A percentile compares a stretch with the other conserved stretches of the same genome.
Evolutionary conservation across 2,797 vertebrate genomes (phyloP).

Genomic region (Leuciscus waleckii): DNA sequence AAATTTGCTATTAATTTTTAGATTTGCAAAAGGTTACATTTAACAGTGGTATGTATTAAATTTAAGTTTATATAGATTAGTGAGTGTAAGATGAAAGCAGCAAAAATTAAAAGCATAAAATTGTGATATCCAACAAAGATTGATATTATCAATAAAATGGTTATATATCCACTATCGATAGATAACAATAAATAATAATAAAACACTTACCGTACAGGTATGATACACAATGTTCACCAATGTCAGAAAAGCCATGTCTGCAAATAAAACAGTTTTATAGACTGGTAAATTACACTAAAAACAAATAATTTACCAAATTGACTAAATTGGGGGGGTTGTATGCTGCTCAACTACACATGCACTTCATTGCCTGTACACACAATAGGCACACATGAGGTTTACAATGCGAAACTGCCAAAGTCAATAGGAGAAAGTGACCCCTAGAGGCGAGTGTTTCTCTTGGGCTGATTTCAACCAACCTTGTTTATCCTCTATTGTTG

Average conservation of each 20-base stretch:
- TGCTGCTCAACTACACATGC: background rate
- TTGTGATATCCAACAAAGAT: background rate
- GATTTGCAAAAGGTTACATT: background rate
- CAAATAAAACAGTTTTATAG: background rate
- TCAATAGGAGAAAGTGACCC: constrained; percentile 54
- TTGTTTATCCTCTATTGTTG: constrained; percentile 53
- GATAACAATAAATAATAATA: background rate
- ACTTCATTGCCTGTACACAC: constrained; percentile 15
- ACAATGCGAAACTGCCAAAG: constrained; percentile 49
- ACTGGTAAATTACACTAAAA: constrained; percentile 9
- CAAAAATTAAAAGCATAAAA: background rate
- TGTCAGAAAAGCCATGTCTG: background rate
- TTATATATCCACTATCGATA: background rate
- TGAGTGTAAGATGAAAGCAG: too few relatives aligned
- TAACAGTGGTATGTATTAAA: background rate
- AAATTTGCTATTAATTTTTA: background rate
- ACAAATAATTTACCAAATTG: constrained; percentile 36
- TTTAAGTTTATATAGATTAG: background rate
- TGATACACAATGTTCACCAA: background rate
- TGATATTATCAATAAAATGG: background rate
- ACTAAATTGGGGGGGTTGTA: background rate
- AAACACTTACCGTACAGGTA: background rate
- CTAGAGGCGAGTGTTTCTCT: constrained; percentile 56
- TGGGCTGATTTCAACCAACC: constrained; percentile 54
- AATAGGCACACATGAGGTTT: constrained; percentile 48